These are phyloP conservation scores for Eutolmus rufibarbis DNA, from an alignment of 2,888 invertebrate genomes.

Conservation along the genomic window DNA sequence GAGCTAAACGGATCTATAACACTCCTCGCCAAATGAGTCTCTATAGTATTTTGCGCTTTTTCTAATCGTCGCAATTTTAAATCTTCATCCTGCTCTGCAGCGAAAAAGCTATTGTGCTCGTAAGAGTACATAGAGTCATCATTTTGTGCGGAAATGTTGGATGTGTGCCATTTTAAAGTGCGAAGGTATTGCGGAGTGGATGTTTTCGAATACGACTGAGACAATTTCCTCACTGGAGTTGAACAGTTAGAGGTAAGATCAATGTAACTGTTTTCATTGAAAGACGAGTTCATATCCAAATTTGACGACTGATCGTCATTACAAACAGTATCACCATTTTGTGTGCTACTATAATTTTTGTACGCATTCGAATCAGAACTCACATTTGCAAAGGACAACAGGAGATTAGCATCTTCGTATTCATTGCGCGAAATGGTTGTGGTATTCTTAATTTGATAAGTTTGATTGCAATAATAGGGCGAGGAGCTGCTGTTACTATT, in stretches of 20 bases:
- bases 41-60: constrained; percentile 59
- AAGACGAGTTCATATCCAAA: constrained; percentile 47
- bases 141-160: constrained; percentile 49
- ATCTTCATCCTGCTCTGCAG: constrained; percentile 60
- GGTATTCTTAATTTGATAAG: not conserved
- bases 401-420: constrained; percentile 52
- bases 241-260: constrained; percentile 44
- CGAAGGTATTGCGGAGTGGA: constrained; percentile 53
- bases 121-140: constrained; percentile 60
- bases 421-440: constrained; percentile 42
- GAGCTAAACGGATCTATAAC: constrained; percentile 84
- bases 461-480: constrained; percentile 45
- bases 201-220: constrained; percentile 54
- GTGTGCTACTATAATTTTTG: constrained; percentile 2
- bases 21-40: constrained; percentile 58
- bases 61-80: constrained; percentile 58
- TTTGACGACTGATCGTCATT: constrained; percentile 48
- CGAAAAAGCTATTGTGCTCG: constrained; percentile 62
- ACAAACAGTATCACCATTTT: constrained; percentile 27
- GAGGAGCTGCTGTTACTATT: constrained; percentile 57
- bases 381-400: constrained; percentile 51
- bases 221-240: constrained; percentile 46
- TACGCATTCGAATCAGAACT: constrained; percentile 43
- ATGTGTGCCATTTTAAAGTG: constrained; percentile 45
- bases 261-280: constrained; percentile 43